Conservation (phyloP, 1,140 invertebrate species). For the Drosophila sp. region DNA sequence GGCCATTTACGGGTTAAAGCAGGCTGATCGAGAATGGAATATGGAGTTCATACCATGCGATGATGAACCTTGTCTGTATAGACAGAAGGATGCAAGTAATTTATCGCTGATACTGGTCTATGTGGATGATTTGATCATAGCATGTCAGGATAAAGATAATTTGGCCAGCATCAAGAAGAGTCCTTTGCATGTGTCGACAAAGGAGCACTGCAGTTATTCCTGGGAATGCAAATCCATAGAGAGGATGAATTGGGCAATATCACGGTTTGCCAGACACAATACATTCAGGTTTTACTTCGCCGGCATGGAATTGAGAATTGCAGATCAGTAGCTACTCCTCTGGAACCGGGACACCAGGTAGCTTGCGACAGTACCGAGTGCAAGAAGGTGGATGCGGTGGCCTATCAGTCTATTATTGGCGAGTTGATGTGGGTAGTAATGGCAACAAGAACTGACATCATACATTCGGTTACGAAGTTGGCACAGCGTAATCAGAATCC, state of each 20-base stretch:
- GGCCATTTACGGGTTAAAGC: slow-evolving; percentile 20
- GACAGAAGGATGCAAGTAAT: neutral
- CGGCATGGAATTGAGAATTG: no score
- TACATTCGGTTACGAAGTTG: neutral
- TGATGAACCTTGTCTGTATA: neutral
- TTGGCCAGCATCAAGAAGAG: neutral
- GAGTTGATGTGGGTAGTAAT: no score
- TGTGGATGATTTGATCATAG: neutral
- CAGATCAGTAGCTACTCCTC: neutral
- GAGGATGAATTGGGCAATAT: no score
- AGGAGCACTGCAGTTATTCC: neutral
- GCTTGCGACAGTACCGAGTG: neutral
- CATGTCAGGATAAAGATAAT: neutral
- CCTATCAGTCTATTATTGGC: neutral
- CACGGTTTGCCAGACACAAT: no score
- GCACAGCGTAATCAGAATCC: neutral
- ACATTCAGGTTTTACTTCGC: no score
- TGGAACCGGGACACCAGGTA: neutral
- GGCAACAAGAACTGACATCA: neutral
- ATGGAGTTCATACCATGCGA: neutral
- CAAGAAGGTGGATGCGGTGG: neutral
- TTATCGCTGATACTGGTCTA: neutral
- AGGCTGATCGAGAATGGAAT: slow-evolving; percentile 9
- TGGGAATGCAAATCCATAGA: no score
- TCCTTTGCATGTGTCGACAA: neutral